Evolutionary conservation across 2,797 vertebrate species (phyloP).

Genomic region (Liasis olivaceus): DNA sequence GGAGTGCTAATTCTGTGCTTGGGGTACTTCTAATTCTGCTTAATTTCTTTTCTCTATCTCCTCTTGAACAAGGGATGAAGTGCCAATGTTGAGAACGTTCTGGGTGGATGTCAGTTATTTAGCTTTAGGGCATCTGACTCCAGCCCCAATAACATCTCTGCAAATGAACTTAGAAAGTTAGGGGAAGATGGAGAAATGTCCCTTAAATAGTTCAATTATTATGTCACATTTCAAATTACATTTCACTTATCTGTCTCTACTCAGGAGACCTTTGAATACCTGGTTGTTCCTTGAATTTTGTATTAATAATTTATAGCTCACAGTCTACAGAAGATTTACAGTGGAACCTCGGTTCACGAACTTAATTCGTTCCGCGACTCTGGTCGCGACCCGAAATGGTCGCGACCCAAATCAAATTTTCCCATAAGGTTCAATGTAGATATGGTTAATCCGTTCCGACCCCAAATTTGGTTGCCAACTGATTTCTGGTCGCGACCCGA

Average conservation of each 20-base stretch:
- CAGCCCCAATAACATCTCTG: not conserved
- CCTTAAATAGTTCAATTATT: not conserved
- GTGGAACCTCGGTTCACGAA: no score
- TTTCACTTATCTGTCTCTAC: not conserved
- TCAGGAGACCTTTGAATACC: not conserved
- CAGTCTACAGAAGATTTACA: not conserved
- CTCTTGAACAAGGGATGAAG: not conserved
- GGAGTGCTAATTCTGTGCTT: not conserved
- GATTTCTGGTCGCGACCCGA: no score
- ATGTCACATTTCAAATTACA: not conserved
- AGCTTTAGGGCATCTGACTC: not conserved
- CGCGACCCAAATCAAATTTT: no score
- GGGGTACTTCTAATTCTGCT: not conserved
- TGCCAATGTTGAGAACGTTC: not conserved
- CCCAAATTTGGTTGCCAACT: no score
- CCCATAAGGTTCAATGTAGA: no score
- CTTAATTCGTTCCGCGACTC: no score
- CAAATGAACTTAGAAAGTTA: not conserved
- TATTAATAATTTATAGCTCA: not conserved
- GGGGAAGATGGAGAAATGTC: not conserved
- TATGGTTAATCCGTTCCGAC: no score
- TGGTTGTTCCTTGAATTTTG: not conserved
- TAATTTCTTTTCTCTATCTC: not conserved
- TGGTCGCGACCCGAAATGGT: no score
- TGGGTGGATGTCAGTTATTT: not conserved